Evolutionary conservation across 1,140 invertebrate species (phyloP), one percentile per base, ranked within the genome.

Genomic region (Sitobion miscanthi): DNA sequence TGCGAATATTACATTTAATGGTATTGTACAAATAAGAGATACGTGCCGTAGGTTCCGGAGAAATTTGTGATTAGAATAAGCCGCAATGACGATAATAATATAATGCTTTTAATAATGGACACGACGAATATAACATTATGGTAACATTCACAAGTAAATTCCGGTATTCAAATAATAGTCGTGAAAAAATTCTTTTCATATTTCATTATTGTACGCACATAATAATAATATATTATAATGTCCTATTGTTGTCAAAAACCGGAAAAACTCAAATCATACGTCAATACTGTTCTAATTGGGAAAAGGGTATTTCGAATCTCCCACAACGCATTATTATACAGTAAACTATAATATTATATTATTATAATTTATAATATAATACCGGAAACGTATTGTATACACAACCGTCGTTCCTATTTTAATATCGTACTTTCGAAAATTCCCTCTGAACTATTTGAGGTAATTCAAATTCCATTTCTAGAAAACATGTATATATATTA

Each of bases 281-380:
- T 7, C 52, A 54, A 54, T 23, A 23, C 52, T 69, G 30, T 14
- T 69, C 62, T n/a, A 69, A 69, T 69, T n/a, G 62, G 30, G 5
- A n/a, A 69, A 69, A 69, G 8, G n/a, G 5, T 54, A 52, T 52
- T 62, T n/a, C 17, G 62, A 77, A 77, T 77, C 5, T 35, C n/a
- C 4, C 42, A 42, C 42, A 42, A 42, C 30, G 11, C 62, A 6
- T 17, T 14, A 17, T n/a, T 17, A 23, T 54, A 14, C 3, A n/a
- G 30, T 77, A 77, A 77, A 35, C 62, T 14, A 30, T 30, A 62
- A 77, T 77, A n/a, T 77, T n/a, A 30, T 30, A 62, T n/a, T 77
- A 77, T n/a, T n/a, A n/a, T n/a, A 77, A 77, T 77, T 77, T 77
- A 77, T 35, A 77, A n/a, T 77, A n/a, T 35, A 77, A 77, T 77